phyloP scores from a whole-genome alignment of 2,888 invertebrate genomes.

The Apotomis turbidana region DNA sequence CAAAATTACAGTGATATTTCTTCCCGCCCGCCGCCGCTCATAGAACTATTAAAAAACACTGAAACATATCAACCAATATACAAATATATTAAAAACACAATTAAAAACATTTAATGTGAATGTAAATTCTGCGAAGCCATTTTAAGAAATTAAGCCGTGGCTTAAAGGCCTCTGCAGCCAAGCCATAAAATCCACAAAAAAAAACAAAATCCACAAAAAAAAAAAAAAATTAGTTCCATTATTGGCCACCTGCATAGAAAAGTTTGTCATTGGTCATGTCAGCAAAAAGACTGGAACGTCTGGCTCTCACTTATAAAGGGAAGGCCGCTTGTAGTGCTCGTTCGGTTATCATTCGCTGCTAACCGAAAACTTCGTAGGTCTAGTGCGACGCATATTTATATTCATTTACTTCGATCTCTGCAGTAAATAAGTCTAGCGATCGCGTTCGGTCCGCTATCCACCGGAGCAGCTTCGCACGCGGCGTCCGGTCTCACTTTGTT shows the following conservation, averaged over 20 bases:
- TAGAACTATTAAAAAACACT: no score
- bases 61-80: no score
- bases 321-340: constrained; percentile 33
- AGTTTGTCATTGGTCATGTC: constrained; percentile 41
- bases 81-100: no score
- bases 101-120: no score
- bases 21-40: no score
- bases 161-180: no score
- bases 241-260: constrained; percentile 24
- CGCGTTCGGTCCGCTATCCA: constrained; percentile 14
- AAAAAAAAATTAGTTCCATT: constrained; percentile 34
- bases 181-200: no score
- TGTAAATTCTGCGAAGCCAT: no score
- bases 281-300: constrained; percentile 31
- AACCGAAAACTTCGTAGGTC: constrained; percentile 26
- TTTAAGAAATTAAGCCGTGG: no score
- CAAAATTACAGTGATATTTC: no score
- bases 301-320: constrained; percentile 37
- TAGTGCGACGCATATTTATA: constrained; percentile 34
- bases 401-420: constrained; percentile 21
- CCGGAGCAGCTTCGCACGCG: constrained; percentile 47
- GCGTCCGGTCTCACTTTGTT: constrained; percentile 56
- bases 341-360: constrained; percentile 24
- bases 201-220: no score
- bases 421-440: constrained; percentile 17